Base-by-base conservation (phyloP, 2,113 vertebrate genomes). In the Fregetta grallaria region DNA sequence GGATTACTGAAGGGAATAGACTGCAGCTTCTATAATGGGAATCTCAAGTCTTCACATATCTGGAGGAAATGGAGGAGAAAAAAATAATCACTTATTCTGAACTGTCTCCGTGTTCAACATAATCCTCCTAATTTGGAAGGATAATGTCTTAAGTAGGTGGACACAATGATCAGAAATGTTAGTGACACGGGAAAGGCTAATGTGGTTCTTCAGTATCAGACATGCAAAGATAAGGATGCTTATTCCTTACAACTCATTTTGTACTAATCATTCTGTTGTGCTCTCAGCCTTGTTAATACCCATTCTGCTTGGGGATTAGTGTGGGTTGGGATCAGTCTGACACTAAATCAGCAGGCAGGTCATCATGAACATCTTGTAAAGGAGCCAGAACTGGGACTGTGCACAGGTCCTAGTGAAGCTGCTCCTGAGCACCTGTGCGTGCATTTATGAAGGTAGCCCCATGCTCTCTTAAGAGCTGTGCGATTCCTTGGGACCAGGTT, bases 211-310 rank as follows among this genome's bases (percentile, higher is more conserved):
- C 42, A 26, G 75, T 42, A 34, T 47, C 5, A 91, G 91, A 70
- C 26, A 13, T 32, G 56, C 7, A 7, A 19, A 93, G 63, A 80
- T 92, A 75, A 84, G 83, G 83, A 66, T 79, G 49, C 42, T 92
- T 74, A 68, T 97, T 95, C 85, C 75, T 70, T 87, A 50, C 45
- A 16, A 72, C 62, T 88, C 34, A 73, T 94, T 92, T 67, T n/a
- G 13, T 58, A 7, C 62, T 85, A 47, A 89, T 88, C 55, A 49
- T 23, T 67, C 73, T 65, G 50, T 55, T 88, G 56, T 77, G 83
- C 27, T 61, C 38, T 87, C 76, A 75, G 73, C 49, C 65, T 61
- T 72, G 66, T 55, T 94, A 84, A 85, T 87, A 63, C 53, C 34
- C 3, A 17, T 95, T 91, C 66, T 86, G 53, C 84, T 36, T 72